A percentile compares a stretch with the other conserved stretches of the same genome.
Evolutionary conservation across 2,113 vertebrate genomes (phyloP).

Genomic region (Empidonax alnorum): DNA sequence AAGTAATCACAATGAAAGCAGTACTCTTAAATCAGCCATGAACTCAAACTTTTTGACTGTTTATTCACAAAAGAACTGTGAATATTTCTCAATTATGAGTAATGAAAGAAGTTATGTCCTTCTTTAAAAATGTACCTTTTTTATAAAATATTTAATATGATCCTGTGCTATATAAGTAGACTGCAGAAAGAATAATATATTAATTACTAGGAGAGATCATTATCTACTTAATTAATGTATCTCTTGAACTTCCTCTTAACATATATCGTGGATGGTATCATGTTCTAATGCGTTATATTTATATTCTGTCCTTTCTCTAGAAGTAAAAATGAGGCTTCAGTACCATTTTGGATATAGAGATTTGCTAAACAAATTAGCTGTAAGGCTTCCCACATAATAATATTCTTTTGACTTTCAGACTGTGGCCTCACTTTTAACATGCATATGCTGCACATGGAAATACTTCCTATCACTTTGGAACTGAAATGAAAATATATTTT

Average conservation of each 20-base stretch:
- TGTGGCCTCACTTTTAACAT: conserved; percentile 16
- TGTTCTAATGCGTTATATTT: conserved; percentile 9
- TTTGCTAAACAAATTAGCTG: conserved; percentile 27
- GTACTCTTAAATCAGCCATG: not conserved
- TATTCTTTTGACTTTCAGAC: conserved; percentile 31
- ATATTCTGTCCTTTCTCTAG: conserved; percentile 16
- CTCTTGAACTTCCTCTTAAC: not conserved
- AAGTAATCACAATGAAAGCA: not conserved
- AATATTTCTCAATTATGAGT: not conserved
- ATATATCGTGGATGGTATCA: not conserved
- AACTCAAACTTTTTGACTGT: not conserved
- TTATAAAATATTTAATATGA: not conserved
- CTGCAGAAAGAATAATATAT: not conserved
- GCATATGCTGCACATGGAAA: conserved; percentile 25
- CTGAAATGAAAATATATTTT: conserved; percentile 29
- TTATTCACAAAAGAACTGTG: not conserved
- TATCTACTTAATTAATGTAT: not conserved
- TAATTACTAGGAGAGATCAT: not conserved
- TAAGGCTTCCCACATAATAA: not conserved
- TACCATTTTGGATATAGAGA: not conserved
- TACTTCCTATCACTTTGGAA: conserved; percentile 19
- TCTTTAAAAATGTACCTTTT: not conserved
- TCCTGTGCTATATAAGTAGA: not conserved
- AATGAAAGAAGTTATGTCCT: not conserved
- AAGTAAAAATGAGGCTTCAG: not conserved